Conservation (phyloP, 2,797 vertebrate species). For the Hoplostethus mediterraneus region DNA sequence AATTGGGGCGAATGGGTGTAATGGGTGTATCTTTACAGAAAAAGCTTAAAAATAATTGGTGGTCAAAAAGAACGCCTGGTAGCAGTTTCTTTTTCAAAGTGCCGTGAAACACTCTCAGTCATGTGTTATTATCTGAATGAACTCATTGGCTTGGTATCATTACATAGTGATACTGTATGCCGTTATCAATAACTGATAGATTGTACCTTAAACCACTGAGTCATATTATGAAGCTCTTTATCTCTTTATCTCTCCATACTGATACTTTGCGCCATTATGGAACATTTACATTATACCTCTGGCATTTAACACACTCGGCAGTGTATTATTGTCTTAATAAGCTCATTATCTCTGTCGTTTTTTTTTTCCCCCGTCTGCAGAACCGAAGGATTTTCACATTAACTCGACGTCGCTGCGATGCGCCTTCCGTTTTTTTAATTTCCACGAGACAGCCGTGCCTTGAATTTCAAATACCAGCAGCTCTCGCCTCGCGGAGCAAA, state of each 20-base stretch:
- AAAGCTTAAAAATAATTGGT: too few relatives aligned
- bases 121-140: background rate
- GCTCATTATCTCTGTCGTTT: conserved; percentile 5
- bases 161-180: background rate
- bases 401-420: too few relatives aligned
- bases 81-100: too few relatives aligned
- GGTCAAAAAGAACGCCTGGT: too few relatives aligned
- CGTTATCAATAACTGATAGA: background rate
- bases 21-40: too few relatives aligned
- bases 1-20: too few relatives aligned
- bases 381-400: background rate
- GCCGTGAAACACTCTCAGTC: too few relatives aligned
- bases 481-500: conserved; percentile 2
- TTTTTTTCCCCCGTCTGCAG: conserved; percentile 23
- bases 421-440: conserved; percentile 24
- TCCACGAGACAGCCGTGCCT: background rate
- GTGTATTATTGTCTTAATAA: conserved; percentile 12
- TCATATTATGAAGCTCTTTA: background rate
- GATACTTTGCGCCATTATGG: background rate
- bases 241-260: background rate
- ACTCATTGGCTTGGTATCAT: background rate
- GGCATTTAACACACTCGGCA: conserved; percentile 6
- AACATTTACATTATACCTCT: conserved; percentile 8
- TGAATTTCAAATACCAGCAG: conserved; percentile 5
- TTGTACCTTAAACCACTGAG: background rate